Evolutionary conservation across 1,140 invertebrate species (phyloP), one percentile per base, ranked within the genome.

Genomic region (Aphelinus atriplicis): DNA sequence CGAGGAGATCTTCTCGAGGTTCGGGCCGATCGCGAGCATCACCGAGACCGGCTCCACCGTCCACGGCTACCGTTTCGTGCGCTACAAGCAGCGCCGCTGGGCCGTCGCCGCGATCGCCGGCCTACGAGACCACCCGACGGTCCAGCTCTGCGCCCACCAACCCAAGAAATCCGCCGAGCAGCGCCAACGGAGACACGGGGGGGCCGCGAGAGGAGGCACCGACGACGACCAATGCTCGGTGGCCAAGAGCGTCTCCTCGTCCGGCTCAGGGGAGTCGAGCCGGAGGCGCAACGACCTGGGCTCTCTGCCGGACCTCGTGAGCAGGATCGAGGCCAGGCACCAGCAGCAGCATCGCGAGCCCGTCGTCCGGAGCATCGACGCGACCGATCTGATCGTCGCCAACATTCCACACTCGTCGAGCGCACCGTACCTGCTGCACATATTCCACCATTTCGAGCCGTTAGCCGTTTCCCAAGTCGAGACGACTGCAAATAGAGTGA

Each of bases 341-440:
- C 1, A 62, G 1, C 9, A 2, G 60, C 2, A 45, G 42, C 26
- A 26, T 26, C 26, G 26, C 26, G 26, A 26, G 26, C 26, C 26
- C 26, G 26, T 26, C 26, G 26, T 26, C 26, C 26, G 26, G 26
- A 10, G 46, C n/a, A 2, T 42, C 7, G 46, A 42, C 0, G 80
- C 81, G 0, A 58, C 79, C 6, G 82, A 84, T 73, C 47, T 86
- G 9, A 78, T 86, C 4, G 76, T 86, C 45, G 84, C 81, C 1
- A 86, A 86, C 62, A 75, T 86, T 53, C 79, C 73, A 46, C 10
- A 58, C 0, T 63, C 75, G 10, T 81, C 77, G 50, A 75, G 77
- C 0, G 42, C 64, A 7, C 71, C 79, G 42, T 83, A 79, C 7
- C 81, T 87, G 48, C 53, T 85, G 3, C 80, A 85, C 73, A 66